These are phyloP conservation scores for Rhodeus uyekii DNA, from an alignment of 2,797 vertebrate species.

Conservation along the genomic window DNA sequence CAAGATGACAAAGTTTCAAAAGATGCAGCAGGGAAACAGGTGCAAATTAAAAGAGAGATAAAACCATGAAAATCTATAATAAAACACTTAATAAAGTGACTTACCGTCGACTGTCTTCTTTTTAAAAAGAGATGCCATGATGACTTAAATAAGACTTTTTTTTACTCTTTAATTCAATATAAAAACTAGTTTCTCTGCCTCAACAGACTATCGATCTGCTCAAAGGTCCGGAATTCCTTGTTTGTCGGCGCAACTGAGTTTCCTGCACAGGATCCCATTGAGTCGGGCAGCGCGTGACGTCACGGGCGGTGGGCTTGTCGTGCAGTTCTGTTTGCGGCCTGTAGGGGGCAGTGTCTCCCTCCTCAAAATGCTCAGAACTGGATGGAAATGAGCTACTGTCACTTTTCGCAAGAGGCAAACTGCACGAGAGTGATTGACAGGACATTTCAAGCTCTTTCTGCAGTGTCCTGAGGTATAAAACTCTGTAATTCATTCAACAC, in stretches of 20 bases:
- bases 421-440: neutral
- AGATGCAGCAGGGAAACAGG: neutral
- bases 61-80: neutral
- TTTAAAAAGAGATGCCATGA: slow-evolving; percentile 94
- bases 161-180: neutral
- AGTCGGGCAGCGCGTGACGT: slow-evolving; percentile 67
- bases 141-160: neutral
- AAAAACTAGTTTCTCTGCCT: neutral
- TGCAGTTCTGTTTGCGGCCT: slow-evolving; percentile 41
- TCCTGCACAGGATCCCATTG: slow-evolving; percentile 60
- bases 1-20: neutral
- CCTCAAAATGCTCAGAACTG: neutral
- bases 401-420: neutral
- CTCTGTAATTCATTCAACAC: neutral
- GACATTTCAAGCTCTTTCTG: neutral
- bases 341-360: slow-evolving; percentile 31
- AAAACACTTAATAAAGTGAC: slow-evolving; percentile 64
- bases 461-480: neutral
- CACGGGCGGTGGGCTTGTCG: slow-evolving; percentile 54
- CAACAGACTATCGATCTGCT: slow-evolving; percentile 11
- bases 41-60: slow-evolving; percentile 18
- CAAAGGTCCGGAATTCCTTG: slow-evolving; percentile 67
- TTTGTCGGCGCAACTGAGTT: slow-evolving; percentile 62
- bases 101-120: slow-evolving; percentile 97
- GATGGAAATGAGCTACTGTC: neutral